Conservation (phyloP, 2,113 vertebrate species). For the Sigmodon hispidus region DNA sequence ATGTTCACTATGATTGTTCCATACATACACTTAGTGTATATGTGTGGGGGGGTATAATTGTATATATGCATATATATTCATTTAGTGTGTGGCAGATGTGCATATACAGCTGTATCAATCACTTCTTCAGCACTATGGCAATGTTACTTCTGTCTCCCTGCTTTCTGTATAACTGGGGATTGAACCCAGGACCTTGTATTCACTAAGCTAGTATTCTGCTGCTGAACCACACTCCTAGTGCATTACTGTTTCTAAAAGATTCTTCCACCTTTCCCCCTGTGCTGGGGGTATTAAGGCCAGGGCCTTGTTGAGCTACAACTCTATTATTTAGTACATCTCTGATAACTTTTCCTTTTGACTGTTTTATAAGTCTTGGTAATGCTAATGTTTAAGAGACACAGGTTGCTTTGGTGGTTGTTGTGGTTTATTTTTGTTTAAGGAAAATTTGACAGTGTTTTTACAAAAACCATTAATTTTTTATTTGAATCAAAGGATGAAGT, state of each 20-base stretch:
- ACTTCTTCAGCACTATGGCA: background rate
- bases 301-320: background rate
- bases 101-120: background rate
- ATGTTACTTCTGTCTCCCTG: background rate
- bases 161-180: background rate
- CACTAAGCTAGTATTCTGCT: background rate
- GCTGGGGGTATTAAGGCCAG: too few relatives aligned
- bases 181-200: background rate
- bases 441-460: background rate
- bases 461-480: background rate
- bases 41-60: background rate
- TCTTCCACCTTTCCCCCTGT: background rate
- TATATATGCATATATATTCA: background rate
- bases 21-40: background rate
- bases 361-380: background rate
- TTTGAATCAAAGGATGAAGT: background rate
- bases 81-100: background rate
- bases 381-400: conserved; percentile 27
- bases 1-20: background rate
- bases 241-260: background rate
- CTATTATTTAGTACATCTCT: background rate
- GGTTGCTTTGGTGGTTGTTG: background rate
- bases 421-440: conserved; percentile 18
- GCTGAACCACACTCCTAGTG: background rate
- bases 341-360: background rate